phyloP scores from a whole-genome alignment of 2,888 invertebrate genomes.

The Plagodis dolabraria region DNA sequence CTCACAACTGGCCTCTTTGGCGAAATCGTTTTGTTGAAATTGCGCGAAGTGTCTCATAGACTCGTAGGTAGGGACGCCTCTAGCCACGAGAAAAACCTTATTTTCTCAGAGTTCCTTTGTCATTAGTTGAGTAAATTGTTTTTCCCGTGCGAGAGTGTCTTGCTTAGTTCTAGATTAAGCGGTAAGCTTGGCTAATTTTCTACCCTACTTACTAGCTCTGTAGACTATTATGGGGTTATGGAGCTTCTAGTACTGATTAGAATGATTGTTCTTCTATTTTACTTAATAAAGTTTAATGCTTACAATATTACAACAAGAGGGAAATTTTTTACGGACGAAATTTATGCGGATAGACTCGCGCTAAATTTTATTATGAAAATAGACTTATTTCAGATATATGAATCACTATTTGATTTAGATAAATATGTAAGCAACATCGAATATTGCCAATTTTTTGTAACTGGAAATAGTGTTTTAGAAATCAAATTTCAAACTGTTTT shows the following conservation, averaged over 20 bases:
- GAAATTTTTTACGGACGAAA: no score
- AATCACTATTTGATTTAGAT: no score
- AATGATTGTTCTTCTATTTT: no score
- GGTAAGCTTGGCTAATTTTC: constrained; percentile 60
- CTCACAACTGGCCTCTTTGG: constrained; percentile 39
- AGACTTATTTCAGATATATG: no score
- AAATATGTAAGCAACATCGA: no score
- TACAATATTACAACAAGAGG: no score
- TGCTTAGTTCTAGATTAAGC: constrained; percentile 66
- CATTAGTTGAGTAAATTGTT: constrained; percentile 71
- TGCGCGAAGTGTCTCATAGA: constrained; percentile 34
- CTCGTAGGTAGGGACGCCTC: constrained; percentile 39
- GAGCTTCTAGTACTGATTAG: constrained; percentile 31
- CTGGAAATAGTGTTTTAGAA: no score
- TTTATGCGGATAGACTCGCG: no score
- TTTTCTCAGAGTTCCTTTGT: constrained; percentile 63
- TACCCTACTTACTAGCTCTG: constrained; percentile 42
- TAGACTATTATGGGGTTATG: constrained; percentile 47
- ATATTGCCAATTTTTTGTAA: no score
- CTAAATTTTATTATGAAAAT: no score
- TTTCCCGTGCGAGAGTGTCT: constrained; percentile 61
- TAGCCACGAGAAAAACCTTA: constrained; percentile 53
- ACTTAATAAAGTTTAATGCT: no score
- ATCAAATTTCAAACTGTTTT: no score
- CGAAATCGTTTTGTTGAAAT: constrained; percentile 40